A percentile compares a stretch with the other conserved stretches of the same genome.
These are phyloP conservation scores for Euwallacea fornicatus DNA, from an alignment of 1,140 invertebrate species.

Conservation along the genomic window DNA sequence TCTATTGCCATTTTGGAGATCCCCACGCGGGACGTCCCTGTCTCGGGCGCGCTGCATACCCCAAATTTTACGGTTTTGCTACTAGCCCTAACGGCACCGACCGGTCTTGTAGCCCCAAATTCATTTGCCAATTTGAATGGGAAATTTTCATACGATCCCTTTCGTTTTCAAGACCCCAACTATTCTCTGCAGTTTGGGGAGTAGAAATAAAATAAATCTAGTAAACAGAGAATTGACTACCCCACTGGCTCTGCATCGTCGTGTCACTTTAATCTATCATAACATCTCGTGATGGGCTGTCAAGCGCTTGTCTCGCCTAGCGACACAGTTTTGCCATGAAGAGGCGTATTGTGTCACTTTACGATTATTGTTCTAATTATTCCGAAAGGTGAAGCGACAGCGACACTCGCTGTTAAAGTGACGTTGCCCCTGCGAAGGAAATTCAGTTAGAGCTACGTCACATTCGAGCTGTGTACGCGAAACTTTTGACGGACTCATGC, in stretches of 20 bases:
- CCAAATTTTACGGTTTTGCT: no score
- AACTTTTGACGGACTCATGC: not conserved
- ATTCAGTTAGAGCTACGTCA: conserved; percentile 19
- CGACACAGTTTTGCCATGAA: conserved; percentile 35
- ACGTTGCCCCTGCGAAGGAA: conserved; percentile 18
- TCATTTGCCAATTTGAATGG: no score
- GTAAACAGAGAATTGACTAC: not conserved
- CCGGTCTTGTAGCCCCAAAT: no score
- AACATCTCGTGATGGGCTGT: conserved; percentile 25
- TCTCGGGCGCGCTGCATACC: no score
- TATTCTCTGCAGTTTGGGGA: not conserved
- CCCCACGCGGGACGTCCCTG: no score
- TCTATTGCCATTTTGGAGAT: no score
- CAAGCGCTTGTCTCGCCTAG: conserved; percentile 19
- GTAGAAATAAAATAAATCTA: not conserved
- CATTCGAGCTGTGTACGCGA: not conserved
- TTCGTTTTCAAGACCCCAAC: no score
- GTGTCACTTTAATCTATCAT: conserved; percentile 36
- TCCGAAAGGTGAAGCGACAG: conserved; percentile 33
- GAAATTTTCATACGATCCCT: no score
- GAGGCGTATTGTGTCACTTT: conserved; percentile 38
- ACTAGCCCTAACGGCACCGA: no score
- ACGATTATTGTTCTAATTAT: conserved; percentile 39
- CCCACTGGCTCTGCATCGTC: conserved; percentile 13
- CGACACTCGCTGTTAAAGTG: conserved; percentile 30